Conservation (phyloP, 30 jellyfish, hydroid and myxozoan species). For the Morbakka virulenta region DNA sequence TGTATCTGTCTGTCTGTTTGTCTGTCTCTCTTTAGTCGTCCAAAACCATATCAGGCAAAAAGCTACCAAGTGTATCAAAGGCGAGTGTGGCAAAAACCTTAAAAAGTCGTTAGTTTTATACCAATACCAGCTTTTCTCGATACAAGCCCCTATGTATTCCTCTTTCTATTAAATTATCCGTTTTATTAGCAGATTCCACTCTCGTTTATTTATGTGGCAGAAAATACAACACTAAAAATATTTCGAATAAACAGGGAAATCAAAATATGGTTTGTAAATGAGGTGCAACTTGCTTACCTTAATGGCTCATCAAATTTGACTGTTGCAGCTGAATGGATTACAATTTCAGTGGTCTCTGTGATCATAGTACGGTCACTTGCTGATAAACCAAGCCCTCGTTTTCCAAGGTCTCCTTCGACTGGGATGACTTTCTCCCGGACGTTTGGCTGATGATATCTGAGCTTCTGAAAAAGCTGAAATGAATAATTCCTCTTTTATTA, state of each 20-base stretch:
- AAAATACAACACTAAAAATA: no score
- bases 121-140: no score
- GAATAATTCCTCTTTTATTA: no score
- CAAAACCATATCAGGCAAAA: no score
- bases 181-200: no score
- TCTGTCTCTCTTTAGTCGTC: no score
- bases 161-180: not conserved
- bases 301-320: conserved; percentile 86
- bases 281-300: conserved; percentile 34
- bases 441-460: conserved; percentile 45
- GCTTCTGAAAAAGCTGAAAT: conserved; percentile 56
- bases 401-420: conserved; percentile 74
- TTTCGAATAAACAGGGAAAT: not conserved
- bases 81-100: no score
- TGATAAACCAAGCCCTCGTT: conserved; percentile 67
- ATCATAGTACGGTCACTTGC: conserved; percentile 44
- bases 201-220: no score
- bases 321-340: conserved; percentile 95
- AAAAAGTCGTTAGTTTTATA: no score
- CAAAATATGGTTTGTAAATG: not conserved
- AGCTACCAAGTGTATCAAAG: no score
- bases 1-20: no score
- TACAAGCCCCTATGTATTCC: no score
- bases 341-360: conserved; percentile 71
- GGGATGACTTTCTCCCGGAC: conserved; percentile 74